Evolutionary conservation across 2,888 invertebrate genomes (phyloP), one percentile per base, ranked within the genome.

Genomic region (Prosapia bicincta): DNA sequence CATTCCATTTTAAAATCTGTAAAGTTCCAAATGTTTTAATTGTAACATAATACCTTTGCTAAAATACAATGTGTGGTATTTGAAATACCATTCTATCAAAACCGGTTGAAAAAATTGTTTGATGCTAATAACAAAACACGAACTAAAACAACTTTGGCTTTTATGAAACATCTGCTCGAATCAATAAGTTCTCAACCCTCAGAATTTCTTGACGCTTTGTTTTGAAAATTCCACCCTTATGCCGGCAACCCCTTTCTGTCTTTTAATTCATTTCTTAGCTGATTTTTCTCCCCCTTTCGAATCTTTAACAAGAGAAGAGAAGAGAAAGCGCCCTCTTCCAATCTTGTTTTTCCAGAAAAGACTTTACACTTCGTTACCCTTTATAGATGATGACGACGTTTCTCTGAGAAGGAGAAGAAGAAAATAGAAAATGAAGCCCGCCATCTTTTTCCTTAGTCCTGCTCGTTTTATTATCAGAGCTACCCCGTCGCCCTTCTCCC

Each of bases 391-490:
- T 67, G 71, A 75, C 43, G 71, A 71, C 75, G 71, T 32, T 75
- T 71, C 71, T n/a, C 20, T 20, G 9, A 24, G 43, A 70, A 69
- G 24, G 38, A 70, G 32, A 43, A 25, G 13, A 72, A 67, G 69
- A 72, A 76, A 76, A 72, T 54, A 72, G 76, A 75, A 75, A 71
- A 71, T 75, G 70, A 71, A 71, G 26, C 74, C 75, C 71, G 26
- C 75, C 71, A 71, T 74, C 74, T 78, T 76, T 70, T 78, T 69
- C 69, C 66, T 74, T 67, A 26, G 71, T 77, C 77, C 79, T 74
- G 71, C 75, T 78, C 78, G 76, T 79, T 78, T 77, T 79, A 77
- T 77, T 80, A 76, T 78, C 76, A 73, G 76, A 74, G 72, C 24
- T 73, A 74, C 79, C 78, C 77, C 71, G 70, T 67, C 68, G 26